Conservation (phyloP, 2,113 vertebrate species). For the Taxidea taxus region DNA sequence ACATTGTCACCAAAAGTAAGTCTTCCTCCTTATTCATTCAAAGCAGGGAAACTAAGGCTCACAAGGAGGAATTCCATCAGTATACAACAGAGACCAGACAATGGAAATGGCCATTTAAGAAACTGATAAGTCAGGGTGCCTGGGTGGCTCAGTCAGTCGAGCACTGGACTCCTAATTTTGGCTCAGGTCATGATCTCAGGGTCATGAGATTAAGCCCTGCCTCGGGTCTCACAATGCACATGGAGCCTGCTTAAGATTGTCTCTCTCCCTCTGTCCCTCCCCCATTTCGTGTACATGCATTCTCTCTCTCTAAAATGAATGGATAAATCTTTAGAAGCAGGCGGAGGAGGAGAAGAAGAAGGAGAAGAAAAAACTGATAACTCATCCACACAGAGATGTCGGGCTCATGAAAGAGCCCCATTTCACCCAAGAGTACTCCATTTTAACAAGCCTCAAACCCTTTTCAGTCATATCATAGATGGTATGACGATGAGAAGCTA, state of each 20-base stretch:
- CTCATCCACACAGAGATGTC: neutral
- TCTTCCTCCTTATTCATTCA: neutral
- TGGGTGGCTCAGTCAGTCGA: neutral
- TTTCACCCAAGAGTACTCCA: neutral
- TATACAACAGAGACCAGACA: neutral
- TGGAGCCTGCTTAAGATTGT: neutral
- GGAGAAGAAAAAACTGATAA: neutral
- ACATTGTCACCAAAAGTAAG: neutral
- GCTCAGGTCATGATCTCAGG: neutral
- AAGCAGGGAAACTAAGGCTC: neutral
- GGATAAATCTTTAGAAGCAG: neutral
- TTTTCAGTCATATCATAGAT: neutral
- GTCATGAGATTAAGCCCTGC: neutral
- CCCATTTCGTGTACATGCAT: rapidly evolving
- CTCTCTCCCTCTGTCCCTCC: neutral
- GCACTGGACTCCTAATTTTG: neutral
- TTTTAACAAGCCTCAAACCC: neutral
- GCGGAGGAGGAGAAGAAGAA: neutral
- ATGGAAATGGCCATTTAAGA: neutral
- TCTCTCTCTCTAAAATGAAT: neutral
- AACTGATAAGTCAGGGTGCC: neutral
- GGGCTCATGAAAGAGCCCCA: neutral
- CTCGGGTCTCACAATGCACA: neutral
- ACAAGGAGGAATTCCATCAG: neutral
- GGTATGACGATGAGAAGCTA: no score